Percentiles rank a stretch among this genome's conserved stretches.
phyloP scores from a whole-genome alignment of 2,113 vertebrate genomes.

The Proterorhinus semilunaris region DNA sequence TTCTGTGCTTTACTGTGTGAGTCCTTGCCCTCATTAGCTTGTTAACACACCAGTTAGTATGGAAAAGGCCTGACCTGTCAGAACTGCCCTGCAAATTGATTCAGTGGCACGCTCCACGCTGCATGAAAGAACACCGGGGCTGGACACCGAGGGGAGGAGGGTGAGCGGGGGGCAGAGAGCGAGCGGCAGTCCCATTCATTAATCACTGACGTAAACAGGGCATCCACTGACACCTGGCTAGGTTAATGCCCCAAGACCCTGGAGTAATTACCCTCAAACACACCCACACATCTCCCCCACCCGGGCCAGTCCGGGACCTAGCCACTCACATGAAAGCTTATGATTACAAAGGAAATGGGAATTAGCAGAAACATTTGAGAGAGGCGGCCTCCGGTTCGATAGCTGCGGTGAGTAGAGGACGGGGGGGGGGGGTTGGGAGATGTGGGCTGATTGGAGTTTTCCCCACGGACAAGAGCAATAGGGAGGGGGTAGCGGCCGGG shows the following conservation, averaged over 20 bases:
- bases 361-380: conserved; percentile 90
- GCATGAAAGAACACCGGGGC: conserved; percentile 59
- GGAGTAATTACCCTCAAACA: conserved; percentile 83
- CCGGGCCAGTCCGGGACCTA: conserved; percentile 56
- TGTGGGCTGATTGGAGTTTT: conserved; percentile 86
- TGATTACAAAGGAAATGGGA: conserved; percentile 95
- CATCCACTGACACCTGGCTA: conserved; percentile 88
- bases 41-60: conserved; percentile 50
- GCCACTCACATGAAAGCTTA: conserved; percentile 86
- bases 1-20: conserved; percentile 24
- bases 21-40: conserved; percentile 61
- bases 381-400: conserved; percentile 75
- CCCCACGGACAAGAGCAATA: conserved; percentile 65
- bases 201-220: conserved; percentile 88
- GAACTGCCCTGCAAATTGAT: conserved; percentile 75
- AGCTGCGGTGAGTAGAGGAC: conserved; percentile 66
- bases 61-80: conserved; percentile 66
- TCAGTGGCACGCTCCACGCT: conserved; percentile 78
- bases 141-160: conserved; percentile 20
- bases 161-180: conserved; percentile 75
- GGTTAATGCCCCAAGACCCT: conserved; percentile 87
- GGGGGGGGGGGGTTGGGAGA: conserved; percentile 57
- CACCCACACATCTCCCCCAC: conserved; percentile 45
- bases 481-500: conserved; percentile 67
- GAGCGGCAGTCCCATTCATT: conserved; percentile 85